Percentiles rank a stretch among this genome's conserved stretches.
Evolutionary conservation across 2,888 invertebrate genomes (phyloP).

Genomic region (Eupeodes luniger): DNA sequence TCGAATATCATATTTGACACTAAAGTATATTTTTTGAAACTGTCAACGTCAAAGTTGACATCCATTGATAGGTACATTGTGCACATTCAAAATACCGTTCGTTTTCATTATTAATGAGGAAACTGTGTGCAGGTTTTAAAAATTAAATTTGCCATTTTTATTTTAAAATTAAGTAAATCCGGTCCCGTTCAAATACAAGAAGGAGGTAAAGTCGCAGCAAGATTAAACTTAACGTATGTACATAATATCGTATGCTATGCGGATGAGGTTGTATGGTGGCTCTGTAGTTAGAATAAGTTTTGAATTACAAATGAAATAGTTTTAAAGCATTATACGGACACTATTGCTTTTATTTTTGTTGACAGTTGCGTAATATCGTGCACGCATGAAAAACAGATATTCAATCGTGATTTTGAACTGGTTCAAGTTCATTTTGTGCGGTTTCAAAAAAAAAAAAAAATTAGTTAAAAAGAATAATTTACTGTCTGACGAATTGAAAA

Average conservation of each 20-base stretch:
- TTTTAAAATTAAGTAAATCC: not conserved
- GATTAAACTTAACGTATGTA: conserved; percentile 20
- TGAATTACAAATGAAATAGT: conserved; percentile 44
- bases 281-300: conserved; percentile 42
- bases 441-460: not conserved
- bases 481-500: not conserved
- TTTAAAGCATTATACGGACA: not conserved
- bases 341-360: conserved; percentile 22
- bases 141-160: too few species aligned
- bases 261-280: conserved; percentile 26
- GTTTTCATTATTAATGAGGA: too few species aligned
- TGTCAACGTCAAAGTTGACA: too few species aligned
- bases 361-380: conserved; percentile 62
- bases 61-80: too few species aligned
- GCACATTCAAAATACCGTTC: too few species aligned
- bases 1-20: too few species aligned
- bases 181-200: not conserved
- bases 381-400: conserved; percentile 34
- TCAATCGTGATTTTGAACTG: conserved; percentile 35
- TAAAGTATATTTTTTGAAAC: too few species aligned
- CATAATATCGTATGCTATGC: conserved; percentile 25
- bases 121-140: too few species aligned
- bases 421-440: conserved; percentile 63
- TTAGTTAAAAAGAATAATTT: conserved; percentile 20
- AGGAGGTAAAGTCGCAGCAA: conserved; percentile 17